Evolutionary conservation across 2,113 vertebrate genomes (phyloP).

Genomic region (Actinemys pallida): DNA sequence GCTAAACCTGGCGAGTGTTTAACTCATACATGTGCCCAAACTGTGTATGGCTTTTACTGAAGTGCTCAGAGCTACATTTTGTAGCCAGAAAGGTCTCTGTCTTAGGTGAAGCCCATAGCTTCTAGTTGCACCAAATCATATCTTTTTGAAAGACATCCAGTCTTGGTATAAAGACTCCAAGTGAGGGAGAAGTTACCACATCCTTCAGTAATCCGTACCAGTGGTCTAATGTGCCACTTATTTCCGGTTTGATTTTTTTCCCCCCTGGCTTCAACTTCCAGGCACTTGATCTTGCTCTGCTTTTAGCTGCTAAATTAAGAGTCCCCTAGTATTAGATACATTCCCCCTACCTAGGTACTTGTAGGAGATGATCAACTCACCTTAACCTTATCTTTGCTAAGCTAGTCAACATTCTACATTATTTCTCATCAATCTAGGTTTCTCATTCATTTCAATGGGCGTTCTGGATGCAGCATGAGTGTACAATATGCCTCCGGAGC

Average conservation of each 20-base stretch:
- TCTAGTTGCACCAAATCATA: neutral
- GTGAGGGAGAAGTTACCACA: neutral
- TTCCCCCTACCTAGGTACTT: neutral
- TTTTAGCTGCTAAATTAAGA: neutral
- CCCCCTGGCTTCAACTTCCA: neutral
- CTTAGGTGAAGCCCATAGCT: neutral
- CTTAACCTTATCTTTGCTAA: neutral
- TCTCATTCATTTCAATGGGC: neutral
- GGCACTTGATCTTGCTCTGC: neutral
- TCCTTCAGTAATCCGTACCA: fast-evolving
- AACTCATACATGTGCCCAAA: neutral
- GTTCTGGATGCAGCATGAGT: neutral
- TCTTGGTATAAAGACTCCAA: neutral
- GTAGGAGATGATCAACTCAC: neutral
- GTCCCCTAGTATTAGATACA: fast-evolving
- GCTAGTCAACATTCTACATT: neutral
- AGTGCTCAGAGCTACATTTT: neutral
- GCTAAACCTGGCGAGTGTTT: neutral
- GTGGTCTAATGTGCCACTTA: fast-evolving
- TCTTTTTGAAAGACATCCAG: neutral
- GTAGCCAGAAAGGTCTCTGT: neutral
- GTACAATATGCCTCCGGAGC: neutral
- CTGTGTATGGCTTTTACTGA: neutral
- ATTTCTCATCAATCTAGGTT: neutral
- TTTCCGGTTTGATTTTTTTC: neutral